Percentiles rank a stretch among this genome's conserved stretches.
These are phyloP conservation scores for Pygoscelis antarcticus DNA, from an alignment of 2,113 vertebrate genomes.

Conservation along the genomic window DNA sequence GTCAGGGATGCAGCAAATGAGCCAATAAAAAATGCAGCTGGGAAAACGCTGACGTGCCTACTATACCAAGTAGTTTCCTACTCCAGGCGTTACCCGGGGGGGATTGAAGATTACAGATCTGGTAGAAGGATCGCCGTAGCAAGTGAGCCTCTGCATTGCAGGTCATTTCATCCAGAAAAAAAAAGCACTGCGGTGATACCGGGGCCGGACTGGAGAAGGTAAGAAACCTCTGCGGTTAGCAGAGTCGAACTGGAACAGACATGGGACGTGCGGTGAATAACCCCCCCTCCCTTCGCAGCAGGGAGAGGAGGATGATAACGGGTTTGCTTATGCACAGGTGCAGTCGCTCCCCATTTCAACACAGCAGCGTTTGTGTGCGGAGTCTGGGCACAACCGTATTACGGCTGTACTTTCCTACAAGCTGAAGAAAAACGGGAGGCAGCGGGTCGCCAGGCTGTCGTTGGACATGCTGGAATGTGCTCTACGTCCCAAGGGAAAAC, in stretches of 20 bases:
- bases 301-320: fast-evolving
- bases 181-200: background rate
- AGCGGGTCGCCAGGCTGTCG: background rate
- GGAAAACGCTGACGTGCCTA: constrained; percentile 2
- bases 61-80: background rate
- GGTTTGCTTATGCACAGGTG: background rate
- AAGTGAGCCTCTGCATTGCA: constrained; percentile 52
- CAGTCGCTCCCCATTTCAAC: fast-evolving
- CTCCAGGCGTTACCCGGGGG: background rate
- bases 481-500: background rate
- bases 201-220: background rate
- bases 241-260: background rate
- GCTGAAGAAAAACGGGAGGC: background rate
- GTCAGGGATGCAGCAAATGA: background rate
- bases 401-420: fast-evolving
- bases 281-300: background rate
- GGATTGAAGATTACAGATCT: background rate
- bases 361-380: fast-evolving
- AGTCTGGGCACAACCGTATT: fast-evolving
- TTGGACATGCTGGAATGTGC: background rate
- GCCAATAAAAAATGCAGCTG: background rate
- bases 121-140: background rate
- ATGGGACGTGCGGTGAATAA: background rate
- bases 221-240: background rate
- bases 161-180: background rate